Evolutionary conservation across 2,888 invertebrate species (phyloP), one percentile per base, ranked within the genome.

Genomic region (Chorisops tibialis): DNA sequence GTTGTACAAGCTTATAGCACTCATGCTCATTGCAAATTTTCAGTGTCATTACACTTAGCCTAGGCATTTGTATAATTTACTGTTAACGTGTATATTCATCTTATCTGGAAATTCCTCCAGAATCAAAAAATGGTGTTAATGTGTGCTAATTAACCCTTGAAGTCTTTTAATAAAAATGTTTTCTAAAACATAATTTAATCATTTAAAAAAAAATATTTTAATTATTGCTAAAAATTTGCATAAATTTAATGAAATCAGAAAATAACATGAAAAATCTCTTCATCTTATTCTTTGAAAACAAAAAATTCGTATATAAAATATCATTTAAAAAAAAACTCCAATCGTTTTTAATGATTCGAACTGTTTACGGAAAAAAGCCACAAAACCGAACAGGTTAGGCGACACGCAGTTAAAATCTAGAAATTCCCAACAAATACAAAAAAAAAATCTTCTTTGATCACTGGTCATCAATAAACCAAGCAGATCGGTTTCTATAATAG

Each of bases 341-440:
- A 39, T 11, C 14, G 43, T 24, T 56, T 45, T 45, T 56, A 56
- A 56, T 43, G 56, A 56, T 45, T 43, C 24, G 30, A 43, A 56
- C 56, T 45, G 56, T 43, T 54, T 14, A 22, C 22, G n/a, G 14
- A 30, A 56, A 41, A 43, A 56, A 56, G 4, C 43, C 43, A 56
- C 56, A 56, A 56, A 54, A 43, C 43, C 43, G 56, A 56, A 56
- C 56, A 43, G 56, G 56, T 56, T 56, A 56, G 56, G 30, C 56
- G 56, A 56, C 56, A 56, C 56, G 43, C 56, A 56, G 56, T 56
- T 56, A 56, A 43, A 43, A 56, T 30, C 45, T 45, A 43, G 39
- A 45, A 56, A 56, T 43, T 45, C 45, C 56, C 56, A 56, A 56
- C 43, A 56, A 56, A 56, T 56, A 30, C n/a, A n/a, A n/a, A n/a